Conservation (phyloP, 2,797 vertebrate genomes). For the Psittacula echo region DNA sequence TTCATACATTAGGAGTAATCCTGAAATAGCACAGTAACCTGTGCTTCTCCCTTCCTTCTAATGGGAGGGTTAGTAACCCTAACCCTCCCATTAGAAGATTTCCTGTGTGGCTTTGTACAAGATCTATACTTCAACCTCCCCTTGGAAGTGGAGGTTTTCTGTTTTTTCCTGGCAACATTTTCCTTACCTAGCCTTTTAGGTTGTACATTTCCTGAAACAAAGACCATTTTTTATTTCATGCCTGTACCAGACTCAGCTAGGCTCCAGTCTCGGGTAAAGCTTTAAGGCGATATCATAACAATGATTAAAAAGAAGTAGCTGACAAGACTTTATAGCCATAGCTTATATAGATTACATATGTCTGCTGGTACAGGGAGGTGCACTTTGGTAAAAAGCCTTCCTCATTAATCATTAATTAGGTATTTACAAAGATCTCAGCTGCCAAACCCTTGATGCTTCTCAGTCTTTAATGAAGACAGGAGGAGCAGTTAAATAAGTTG, state of each 20-base stretch:
- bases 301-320: not conserved
- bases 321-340: not conserved
- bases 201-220: conserved; percentile 21
- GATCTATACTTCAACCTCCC: conserved; percentile 13
- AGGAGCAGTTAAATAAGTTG: not conserved
- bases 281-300: not conserved
- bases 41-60: not conserved
- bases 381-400: conserved; percentile 43
- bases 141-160: not conserved
- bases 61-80: not conserved
- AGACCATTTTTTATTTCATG: not conserved
- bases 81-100: not conserved
- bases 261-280: not conserved
- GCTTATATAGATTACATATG: not conserved
- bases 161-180: conserved; percentile 8
- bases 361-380: not conserved
- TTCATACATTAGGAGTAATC: not conserved
- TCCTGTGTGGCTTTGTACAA: conserved; percentile 25
- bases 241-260: not conserved
- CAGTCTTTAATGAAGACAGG: not conserved
- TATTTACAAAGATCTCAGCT: conserved; percentile 40
- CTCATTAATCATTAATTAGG: conserved; percentile 48
- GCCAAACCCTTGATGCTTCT: not conserved
- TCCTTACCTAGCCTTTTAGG: not conserved
- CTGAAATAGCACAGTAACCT: not conserved